Evolutionary conservation across 2,888 invertebrate species (phyloP), one percentile per base, ranked within the genome.

Genomic region (Bellardia bayeri): DNA sequence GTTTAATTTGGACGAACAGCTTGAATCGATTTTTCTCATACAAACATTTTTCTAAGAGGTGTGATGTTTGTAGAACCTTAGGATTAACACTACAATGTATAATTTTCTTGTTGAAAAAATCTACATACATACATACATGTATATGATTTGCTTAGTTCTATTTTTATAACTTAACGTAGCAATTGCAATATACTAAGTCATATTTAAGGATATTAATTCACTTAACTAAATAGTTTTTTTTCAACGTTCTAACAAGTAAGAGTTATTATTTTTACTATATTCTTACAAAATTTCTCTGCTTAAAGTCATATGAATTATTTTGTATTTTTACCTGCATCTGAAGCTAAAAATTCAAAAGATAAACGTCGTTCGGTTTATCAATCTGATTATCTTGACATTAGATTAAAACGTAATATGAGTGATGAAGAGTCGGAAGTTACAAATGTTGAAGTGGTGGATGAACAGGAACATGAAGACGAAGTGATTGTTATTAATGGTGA

Each of bases 241-340:
- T 66, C 16, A 13, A 45, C 45, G 5, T 42, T 72, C 45, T 16
- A 40, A 71, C 69, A 87, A 85, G 85, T 87, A 87, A 85, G 87
- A 87, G 23, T 75, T 54, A 9, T 56, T 61, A 4, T 58, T 64
- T 42, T 69, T 33, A 51, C 7, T 78, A 30, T n/a, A n/a, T n/a
- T n/a, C 2, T 23, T 33, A 3, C n/a, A 58, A 37, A 23, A 58
- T 30, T 13, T 11, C 5, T 23, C 6, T 23, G 16, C 11, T 82
- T 1, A 80, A 78, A 54, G 61, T 82, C 23, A 71, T 74, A 92
- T 92, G 92, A 90, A 91, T 89, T 86, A 92, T 75, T 91, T 92
- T 87, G 92, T 92, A 68, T 92, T 92, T 89, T 89, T 92, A 86
- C 91, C 92, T 81, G 91, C 90, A 68, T 92, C 92, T 37, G 72